Conservation (phyloP, 2,113 vertebrate species). For the Alethe diademata region DNA sequence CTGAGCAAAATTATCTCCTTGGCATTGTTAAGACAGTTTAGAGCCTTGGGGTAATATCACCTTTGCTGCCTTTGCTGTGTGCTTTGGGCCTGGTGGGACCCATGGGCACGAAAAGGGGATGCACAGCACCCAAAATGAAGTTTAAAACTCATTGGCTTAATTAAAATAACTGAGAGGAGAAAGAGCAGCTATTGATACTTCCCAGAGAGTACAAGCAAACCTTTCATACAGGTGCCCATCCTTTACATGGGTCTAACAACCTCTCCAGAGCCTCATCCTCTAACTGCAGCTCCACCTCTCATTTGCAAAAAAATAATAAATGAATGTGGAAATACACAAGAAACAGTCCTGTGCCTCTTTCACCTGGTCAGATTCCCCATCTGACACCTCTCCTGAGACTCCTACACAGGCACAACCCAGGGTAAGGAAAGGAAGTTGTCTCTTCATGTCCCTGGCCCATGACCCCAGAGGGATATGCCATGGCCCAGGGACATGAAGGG, state of each 20-base stretch:
- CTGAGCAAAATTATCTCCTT: neutral
- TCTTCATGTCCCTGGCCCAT: neutral
- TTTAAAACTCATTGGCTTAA: neutral
- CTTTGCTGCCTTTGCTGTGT: accelerated
- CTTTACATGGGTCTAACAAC: too few species aligned
- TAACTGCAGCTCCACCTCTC: neutral
- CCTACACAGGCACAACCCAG: accelerated
- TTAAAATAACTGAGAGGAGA: neutral
- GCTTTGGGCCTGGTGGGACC: neutral
- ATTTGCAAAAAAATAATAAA: neutral
- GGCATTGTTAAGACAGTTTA: neutral
- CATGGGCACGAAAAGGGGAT: accelerated
- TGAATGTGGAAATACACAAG: neutral
- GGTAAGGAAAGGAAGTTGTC: accelerated
- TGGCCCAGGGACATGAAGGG: accelerated
- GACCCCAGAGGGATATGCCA: neutral
- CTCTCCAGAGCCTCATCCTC: neutral
- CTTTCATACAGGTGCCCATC: neutral
- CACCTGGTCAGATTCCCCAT: neutral
- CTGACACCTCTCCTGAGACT: accelerated
- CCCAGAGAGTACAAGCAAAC: neutral
- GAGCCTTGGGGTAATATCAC: neutral
- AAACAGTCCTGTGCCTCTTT: neutral
- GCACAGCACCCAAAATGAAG: neutral
- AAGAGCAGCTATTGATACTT: neutral